Base-by-base conservation (phyloP, 2,888 invertebrate species). In the Drosophila neonasuta region DNA sequence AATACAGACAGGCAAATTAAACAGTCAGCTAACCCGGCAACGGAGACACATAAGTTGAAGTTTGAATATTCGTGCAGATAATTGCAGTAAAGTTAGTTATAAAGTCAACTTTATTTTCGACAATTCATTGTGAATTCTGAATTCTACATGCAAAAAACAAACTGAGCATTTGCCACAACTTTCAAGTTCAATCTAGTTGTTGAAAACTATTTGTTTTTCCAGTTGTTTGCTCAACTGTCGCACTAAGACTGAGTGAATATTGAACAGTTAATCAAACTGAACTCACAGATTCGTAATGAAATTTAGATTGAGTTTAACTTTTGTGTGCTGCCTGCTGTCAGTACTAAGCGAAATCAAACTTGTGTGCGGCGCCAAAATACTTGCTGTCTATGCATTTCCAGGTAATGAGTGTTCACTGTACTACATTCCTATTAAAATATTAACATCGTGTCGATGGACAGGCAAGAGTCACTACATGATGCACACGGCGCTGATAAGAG, bases 381-480 rank as follows among this genome's bases (percentile, higher is more conserved):
- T 93, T 7, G 92, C 91, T 0, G 67, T 92, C 0, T 92, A 91
- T 66, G 88, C 91, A 0, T 36, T 36, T 36, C 36, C 36, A n/a
- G 36, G 36, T 36, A 36, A 36, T 1, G 11, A 36, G n/a, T 36
- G n/a, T 36, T 36, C n/a, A 36, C 36, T 36, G n/a, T n/a, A 36
- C 36, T 32, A 7, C n/a, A 6, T 36, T 36, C 2, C 2, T 17
- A 6, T 3, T n/a, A 9, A 10, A 6, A 6, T 42, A 3, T 0
- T 13, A 15, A 29, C 10, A 11, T 20, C 10, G 2, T 39, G 39
- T 15, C 13, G 13, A 41, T 41, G 39, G 15, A 20, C 13, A 55
- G 81, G 88, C 1, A 92, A 89, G 64, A 92, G 92, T 39, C 93
- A 92, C 57, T 92, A 90, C 29, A 89, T 91, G 68, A 92, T 92